Percentiles rank a stretch among this genome's conserved stretches.
Conservation (phyloP, 2,888 invertebrate species). For the Lagria hirta region DNA sequence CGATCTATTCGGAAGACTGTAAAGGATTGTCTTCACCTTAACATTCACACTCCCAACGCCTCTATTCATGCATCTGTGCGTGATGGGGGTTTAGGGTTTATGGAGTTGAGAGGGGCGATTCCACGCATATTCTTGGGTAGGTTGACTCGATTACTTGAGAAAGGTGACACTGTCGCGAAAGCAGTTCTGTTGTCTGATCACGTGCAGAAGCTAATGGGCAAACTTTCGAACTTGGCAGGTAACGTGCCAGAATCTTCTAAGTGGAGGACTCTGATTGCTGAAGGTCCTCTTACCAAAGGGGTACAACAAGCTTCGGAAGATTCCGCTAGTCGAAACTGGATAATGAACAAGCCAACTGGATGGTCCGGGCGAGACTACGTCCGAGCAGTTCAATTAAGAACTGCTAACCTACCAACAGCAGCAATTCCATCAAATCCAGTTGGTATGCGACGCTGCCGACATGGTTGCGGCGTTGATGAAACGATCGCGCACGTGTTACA, state of each 20-base stretch:
- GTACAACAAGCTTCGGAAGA: constrained; percentile 17
- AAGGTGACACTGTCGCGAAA: constrained; percentile 13
- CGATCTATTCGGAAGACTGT: neutral
- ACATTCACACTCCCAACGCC: constrained; percentile 6
- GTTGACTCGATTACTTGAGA: constrained; percentile 1
- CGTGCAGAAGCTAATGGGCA: neutral
- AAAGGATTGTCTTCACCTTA: constrained; percentile 5
- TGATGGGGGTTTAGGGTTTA: constrained; percentile 39
- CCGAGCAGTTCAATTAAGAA: constrained; percentile 5
- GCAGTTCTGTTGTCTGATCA: constrained; percentile 15
- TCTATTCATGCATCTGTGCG: constrained; percentile 9
- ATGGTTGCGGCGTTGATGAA: too few relatives aligned
- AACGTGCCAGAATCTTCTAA: constrained; percentile 4
- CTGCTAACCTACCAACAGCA: constrained; percentile 8
- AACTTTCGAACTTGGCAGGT: constrained; percentile 7
- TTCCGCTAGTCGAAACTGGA: constrained; percentile 16
- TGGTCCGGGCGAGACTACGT: too few relatives aligned
- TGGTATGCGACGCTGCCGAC: constrained; percentile 1
- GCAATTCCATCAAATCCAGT: constrained; percentile 8
- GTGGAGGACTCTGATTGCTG: constrained; percentile 10
- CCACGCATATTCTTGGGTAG: constrained; percentile 24
- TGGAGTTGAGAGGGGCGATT: constrained; percentile 26
- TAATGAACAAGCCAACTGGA: too few relatives aligned
- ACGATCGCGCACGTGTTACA: too few relatives aligned
- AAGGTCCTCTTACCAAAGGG: constrained; percentile 18